Conservation (phyloP, 1,140 invertebrate genomes). For the Palaemon carinicauda region DNA sequence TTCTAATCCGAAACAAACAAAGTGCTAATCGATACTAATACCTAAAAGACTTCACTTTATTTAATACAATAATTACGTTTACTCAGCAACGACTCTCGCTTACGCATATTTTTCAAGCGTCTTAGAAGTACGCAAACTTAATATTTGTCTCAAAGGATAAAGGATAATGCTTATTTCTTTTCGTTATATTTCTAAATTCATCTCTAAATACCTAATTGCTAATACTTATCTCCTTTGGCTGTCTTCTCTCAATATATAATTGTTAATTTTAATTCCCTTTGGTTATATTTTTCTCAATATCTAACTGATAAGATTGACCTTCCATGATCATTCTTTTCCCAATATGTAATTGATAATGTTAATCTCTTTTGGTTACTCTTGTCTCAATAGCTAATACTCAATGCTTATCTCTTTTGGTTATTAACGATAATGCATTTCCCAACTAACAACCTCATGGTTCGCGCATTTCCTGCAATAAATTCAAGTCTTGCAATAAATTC, state of each 20-base stretch:
- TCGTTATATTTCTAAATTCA: not conserved
- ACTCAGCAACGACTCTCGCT: too few species aligned
- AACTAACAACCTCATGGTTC: not conserved
- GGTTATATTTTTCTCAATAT: too few species aligned
- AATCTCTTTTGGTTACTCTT: not conserved
- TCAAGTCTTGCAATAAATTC: too few species aligned
- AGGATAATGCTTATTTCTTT: not conserved
- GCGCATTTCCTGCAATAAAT: too few species aligned
- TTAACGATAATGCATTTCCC: not conserved
- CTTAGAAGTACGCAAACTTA: not conserved
- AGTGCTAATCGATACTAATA: too few species aligned
- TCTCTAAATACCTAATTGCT: not conserved
- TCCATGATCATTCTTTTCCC: not conserved
- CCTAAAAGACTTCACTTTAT: too few species aligned
- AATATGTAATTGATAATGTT: not conserved
- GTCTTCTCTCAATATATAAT: not conserved
- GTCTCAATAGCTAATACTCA: not conserved
- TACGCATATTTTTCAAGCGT: too few species aligned
- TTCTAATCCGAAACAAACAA: too few species aligned
- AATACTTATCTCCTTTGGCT: not conserved
- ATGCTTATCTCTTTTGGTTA: not conserved
- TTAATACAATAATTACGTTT: too few species aligned
- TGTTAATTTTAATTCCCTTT: not conserved
- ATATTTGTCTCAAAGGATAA: not conserved
- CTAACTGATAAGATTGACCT: too few species aligned